Base-by-base conservation (phyloP, 2,797 vertebrate genomes). In the Merluccius polli region DNA sequence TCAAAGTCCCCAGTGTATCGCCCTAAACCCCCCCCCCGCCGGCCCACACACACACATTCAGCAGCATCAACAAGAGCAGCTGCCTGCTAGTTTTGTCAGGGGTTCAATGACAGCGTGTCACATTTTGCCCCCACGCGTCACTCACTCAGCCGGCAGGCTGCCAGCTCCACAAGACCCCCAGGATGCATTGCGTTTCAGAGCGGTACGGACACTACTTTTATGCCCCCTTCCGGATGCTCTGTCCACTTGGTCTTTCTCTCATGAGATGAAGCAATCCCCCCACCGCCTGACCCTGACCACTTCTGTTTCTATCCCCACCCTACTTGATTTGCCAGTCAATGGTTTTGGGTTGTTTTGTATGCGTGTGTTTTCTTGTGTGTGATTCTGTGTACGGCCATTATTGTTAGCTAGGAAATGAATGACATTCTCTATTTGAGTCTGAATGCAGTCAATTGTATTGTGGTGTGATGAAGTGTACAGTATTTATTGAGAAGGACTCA, bases 401-500 rank as follows among this genome's bases (percentile, higher is more conserved):
- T 71, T 9, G 77, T 8, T 52, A 52, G 18, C 21, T 21, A 52
- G 48, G 21, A 8, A 21, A 8, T 9, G 48, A 52, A n/a, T 85
- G 77, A 75, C 33, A 79, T 87, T 78, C 74, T 85, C 77, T 77
- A 70, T 65, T 85, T 80, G 77, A 80, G 71, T 81, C 59, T 84
- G 68, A 88, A 85, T 81, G 74, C 72, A 75, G 79, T 74, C 86
- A 83, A 81, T 68, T 63, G 83, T 71, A 48, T 4, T 71, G 38
- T 84, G 77, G 81, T 83, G 67, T 82, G 81, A 82, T 32, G 4
- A 31, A 72, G 81, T 91, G 86, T 89, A 90, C 85, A 87, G 86
- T 91, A 91, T 91, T 91, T 90, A 90, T 90, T 88, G 71, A 86
- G 78, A 73, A 81, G 77, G 81, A n/a, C 75, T 80, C 79, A 44